Evolutionary conservation across 2,113 vertebrate genomes (phyloP).

Genomic region (Lycocorax pyrrhopterus): DNA sequence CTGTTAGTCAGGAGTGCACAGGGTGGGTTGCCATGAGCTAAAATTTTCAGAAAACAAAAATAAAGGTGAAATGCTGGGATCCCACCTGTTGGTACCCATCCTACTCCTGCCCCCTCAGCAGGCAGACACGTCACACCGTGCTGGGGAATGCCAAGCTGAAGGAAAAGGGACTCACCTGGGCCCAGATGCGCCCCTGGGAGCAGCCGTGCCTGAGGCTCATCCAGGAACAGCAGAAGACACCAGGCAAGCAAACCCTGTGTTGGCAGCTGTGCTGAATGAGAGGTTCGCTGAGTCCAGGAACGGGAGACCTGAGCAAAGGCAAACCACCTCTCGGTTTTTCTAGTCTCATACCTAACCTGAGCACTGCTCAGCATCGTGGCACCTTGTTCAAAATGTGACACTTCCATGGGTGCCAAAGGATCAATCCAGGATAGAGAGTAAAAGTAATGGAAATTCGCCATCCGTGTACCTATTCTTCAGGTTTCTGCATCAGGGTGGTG

Average conservation of each 20-base stretch:
- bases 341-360: not conserved
- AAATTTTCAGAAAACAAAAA: not conserved
- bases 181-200: not conserved
- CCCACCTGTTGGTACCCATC: fast-evolving
- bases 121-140: fast-evolving
- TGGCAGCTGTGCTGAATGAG: not conserved
- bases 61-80: not conserved
- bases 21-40: not conserved
- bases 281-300: not conserved
- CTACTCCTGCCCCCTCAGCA: fast-evolving
- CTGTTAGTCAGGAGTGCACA: not conserved
- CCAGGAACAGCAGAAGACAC: fast-evolving
- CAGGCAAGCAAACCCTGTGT: not conserved
- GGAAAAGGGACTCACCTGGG: not conserved
- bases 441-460: fast-evolving
- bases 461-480: not conserved
- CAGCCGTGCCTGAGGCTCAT: fast-evolving
- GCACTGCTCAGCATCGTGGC: not conserved
- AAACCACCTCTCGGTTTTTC: not conserved
- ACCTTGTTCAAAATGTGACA: fast-evolving
- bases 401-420: not conserved
- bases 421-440: not conserved
- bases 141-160: not conserved
- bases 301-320: not conserved
- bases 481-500: not conserved